Base-by-base conservation (phyloP, 2,888 invertebrate genomes). In the Meliscaeva auricollis region DNA sequence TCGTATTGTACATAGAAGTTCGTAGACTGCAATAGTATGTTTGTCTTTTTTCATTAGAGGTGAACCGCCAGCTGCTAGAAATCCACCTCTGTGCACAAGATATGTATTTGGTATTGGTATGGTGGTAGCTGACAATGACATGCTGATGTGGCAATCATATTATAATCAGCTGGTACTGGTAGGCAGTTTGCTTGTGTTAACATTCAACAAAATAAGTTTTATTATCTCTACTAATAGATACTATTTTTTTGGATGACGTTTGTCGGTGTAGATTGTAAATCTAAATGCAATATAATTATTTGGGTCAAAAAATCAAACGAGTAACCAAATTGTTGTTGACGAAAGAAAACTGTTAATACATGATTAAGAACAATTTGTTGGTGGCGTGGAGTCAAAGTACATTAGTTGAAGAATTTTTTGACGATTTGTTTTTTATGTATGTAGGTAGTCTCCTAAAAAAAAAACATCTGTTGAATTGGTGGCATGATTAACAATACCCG, bases 131-230 rank as follows among this genome's bases (percentile, higher is more conserved):
- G 30, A 15, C 30, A 41, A 13, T 54, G 15, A 9, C 54, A 30
- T 54, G 54, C 5, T 54, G 54, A 54, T 54, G 54, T 54, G 26
- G 70, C 20, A 70, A 48, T 46, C 35, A 56, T 66, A n/a, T n/a
- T n/a, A 15, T 74, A 74, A 64, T 74, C 44, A 64, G 44, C 32
- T 74, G 22, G 48, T 46, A 32, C 11, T 17, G 3, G 4, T n/a
- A 20, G n/a, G 20, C 3, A 32, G 15, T 32, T 54, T 38, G 26
- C 4, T 32, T 20, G 54, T 54, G 44, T 56, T 32, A 69, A 41
- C 11, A 20, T 50, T 35, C 17, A 66, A 69, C 54, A 17, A 38
- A 30, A 58, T 70, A 56, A 50, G 13, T 50, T 6, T 13, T 26
- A 22, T 22, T 20, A 50, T 50, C 50, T 50, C 22, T n/a, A 13